Evolutionary conservation across 2,113 vertebrate genomes (phyloP).

Genomic region (Theropithecus gelada): DNA sequence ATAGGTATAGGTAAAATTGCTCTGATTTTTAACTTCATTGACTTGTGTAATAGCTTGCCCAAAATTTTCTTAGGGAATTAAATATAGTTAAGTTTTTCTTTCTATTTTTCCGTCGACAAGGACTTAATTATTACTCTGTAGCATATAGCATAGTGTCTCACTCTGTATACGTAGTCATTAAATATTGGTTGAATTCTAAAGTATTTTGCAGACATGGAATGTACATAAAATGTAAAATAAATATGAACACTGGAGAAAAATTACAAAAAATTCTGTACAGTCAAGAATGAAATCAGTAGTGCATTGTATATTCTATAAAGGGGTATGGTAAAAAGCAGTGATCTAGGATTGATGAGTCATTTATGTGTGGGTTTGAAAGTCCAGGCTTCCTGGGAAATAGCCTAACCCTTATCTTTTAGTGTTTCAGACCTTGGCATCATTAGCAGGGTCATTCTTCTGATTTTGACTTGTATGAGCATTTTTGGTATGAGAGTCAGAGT

Average conservation of each 20-base stretch:
- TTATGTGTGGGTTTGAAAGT: constrained; percentile 20
- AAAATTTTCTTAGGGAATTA: not conserved
- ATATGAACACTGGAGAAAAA: not conserved
- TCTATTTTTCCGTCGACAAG: not conserved
- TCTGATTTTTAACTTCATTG: not conserved
- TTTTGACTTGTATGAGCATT: constrained; percentile 30
- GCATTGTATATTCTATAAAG: not conserved
- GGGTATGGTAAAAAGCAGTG: not conserved
- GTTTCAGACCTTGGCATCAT: not conserved
- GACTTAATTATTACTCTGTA: not conserved
- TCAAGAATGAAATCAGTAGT: not conserved
- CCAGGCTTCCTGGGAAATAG: constrained; percentile 21
- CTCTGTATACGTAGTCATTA: not conserved
- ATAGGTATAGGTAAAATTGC: not conserved
- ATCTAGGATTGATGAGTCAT: not conserved
- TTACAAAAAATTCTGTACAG: not conserved
- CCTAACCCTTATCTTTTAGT: constrained; percentile 13
- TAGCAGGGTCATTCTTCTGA: constrained; percentile 11
- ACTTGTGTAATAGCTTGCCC: not conserved
- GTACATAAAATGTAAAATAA: not conserved
- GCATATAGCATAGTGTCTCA: not conserved
- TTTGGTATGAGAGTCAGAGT: constrained; percentile 20
- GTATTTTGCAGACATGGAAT: not conserved
- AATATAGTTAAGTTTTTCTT: not conserved
- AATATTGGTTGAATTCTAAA: not conserved